phyloP scores from a whole-genome alignment of 2,888 invertebrate species.

The Digitonthophagus gazella region DNA sequence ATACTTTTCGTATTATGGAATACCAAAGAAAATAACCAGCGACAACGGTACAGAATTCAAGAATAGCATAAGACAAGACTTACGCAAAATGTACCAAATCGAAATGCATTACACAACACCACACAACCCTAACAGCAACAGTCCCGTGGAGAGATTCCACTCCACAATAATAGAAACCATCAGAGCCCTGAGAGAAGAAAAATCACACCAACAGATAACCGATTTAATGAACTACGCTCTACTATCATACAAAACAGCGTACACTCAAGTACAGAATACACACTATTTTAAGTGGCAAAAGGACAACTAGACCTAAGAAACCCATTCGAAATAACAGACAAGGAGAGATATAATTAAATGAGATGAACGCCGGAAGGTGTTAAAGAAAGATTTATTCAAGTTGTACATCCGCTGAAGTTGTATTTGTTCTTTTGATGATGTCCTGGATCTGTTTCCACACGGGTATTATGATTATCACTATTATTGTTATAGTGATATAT shows the following conservation, averaged over 20 bases:
- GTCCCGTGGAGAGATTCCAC: slow-evolving; percentile 31
- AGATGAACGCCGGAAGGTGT: too few relatives aligned
- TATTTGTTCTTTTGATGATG: too few relatives aligned
- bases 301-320: slow-evolving; percentile 26
- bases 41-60: slow-evolving; percentile 33
- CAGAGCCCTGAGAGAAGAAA: slow-evolving; percentile 18
- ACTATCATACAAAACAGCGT: slow-evolving; percentile 27
- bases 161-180: slow-evolving; percentile 31
- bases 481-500: too few relatives aligned
- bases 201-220: slow-evolving; percentile 11
- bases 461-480: too few relatives aligned
- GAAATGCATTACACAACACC: slow-evolving; percentile 30
- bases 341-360: too few relatives aligned
- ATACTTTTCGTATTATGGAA: slow-evolving; percentile 29
- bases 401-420: too few relatives aligned
- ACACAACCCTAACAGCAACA: slow-evolving; percentile 31
- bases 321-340: slow-evolving; percentile 22
- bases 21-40: slow-evolving; percentile 30
- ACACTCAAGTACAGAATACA: slow-evolving; percentile 27
- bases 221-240: slow-evolving; percentile 20
- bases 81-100: slow-evolving; percentile 30
- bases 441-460: too few relatives aligned
- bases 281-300: slow-evolving; percentile 27
- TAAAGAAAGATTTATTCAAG: too few relatives aligned
- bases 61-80: slow-evolving; percentile 28